These are phyloP conservation scores for Hetaerina titia DNA, from an alignment of 2,888 invertebrate genomes.

Conservation along the genomic window DNA sequence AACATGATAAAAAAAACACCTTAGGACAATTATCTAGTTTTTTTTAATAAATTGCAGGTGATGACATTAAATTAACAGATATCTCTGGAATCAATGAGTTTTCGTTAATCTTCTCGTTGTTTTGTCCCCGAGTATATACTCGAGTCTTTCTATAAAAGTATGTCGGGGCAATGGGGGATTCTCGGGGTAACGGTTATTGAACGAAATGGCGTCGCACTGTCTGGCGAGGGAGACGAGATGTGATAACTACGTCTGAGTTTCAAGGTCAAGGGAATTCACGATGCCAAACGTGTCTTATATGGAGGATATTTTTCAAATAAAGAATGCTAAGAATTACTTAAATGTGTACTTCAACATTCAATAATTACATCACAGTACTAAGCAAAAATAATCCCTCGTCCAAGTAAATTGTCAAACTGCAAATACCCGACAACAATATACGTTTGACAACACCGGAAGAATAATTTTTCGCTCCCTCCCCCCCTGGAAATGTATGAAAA, in stretches of 20 bases:
- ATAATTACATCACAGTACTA: too few species aligned
- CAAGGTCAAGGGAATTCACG: slow-evolving; percentile 64
- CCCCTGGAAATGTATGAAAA: slow-evolving; percentile 12
- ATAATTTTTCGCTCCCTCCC: slow-evolving; percentile 24
- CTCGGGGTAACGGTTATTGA: slow-evolving; percentile 66
- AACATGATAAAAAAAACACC: too few species aligned
- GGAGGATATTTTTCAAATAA: neutral
- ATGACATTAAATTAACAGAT: too few species aligned
- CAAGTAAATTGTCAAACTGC: neutral
- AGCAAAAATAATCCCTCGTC: neutral
- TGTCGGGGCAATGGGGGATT: slow-evolving; percentile 57
- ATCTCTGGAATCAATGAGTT: too few species aligned
- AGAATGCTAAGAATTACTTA: neutral
- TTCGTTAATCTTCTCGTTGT: neutral
- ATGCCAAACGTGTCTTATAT: neutral
- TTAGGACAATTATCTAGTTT: too few species aligned
- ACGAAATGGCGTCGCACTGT: slow-evolving; percentile 67
- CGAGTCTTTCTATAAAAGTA: slow-evolving; percentile 5
- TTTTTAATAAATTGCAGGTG: too few species aligned
- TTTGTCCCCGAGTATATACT: neutral
- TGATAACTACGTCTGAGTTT: slow-evolving; percentile 67
- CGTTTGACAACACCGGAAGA: slow-evolving; percentile 49
- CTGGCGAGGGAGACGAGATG: slow-evolving; percentile 67
- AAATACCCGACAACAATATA: neutral
- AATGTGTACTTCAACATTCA: too few species aligned